A percentile compares a stretch with the other conserved stretches of the same genome.
These are phyloP conservation scores for Mirza zaza DNA, from an alignment of 2,113 vertebrate genomes.

Conservation along the genomic window DNA sequence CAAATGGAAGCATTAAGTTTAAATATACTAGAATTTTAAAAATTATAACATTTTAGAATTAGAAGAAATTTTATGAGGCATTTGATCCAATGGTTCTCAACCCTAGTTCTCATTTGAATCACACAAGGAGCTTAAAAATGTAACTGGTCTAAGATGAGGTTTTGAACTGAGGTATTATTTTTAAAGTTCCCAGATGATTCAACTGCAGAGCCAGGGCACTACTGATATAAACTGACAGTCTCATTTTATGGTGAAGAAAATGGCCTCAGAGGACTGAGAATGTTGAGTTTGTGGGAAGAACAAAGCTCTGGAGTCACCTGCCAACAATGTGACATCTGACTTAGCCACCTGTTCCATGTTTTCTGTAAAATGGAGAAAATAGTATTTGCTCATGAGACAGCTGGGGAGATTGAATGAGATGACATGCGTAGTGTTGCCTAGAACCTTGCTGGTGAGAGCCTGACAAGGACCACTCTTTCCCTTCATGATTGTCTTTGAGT, in stretches of 20 bases:
- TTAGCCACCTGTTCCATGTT: not conserved
- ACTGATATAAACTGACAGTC: not conserved
- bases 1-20: not conserved
- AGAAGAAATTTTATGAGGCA: not conserved
- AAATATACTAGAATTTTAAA: not conserved
- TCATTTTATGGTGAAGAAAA: slow-evolving; percentile 5
- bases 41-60: not conserved
- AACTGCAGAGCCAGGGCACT: not conserved
- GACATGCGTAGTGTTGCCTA: accelerated
- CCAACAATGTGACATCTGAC: not conserved
- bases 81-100: not conserved
- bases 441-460: not conserved
- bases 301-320: not conserved
- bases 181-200: not conserved
- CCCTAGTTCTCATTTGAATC: not conserved
- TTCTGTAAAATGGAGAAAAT: not conserved
- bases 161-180: not conserved
- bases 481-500: not conserved
- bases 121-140: not conserved
- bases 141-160: not conserved
- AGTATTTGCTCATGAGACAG: not conserved
- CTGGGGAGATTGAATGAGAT: not conserved
- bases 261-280: not conserved
- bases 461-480: not conserved
- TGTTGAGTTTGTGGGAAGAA: not conserved